Evolutionary conservation across 2,113 vertebrate genomes (phyloP).

Genomic region (Circaetus gallicus): DNA sequence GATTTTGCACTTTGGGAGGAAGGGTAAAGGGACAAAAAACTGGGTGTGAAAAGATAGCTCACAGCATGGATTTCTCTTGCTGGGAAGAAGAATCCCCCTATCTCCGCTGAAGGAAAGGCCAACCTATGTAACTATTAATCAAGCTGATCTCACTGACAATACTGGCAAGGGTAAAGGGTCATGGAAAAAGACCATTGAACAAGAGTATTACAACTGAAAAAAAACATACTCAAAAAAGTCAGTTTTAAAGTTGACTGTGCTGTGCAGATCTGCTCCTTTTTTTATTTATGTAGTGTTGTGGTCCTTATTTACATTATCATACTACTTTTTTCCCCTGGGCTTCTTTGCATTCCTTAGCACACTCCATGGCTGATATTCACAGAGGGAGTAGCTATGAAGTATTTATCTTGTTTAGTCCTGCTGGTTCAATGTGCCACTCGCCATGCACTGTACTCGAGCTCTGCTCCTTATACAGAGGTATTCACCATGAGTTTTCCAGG

Average conservation of each 20-base stretch:
- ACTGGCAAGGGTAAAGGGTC: neutral
- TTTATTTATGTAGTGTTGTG: neutral
- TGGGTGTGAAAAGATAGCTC: neutral
- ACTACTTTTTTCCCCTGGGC: neutral
- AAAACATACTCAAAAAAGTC: neutral
- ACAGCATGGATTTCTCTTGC: neutral
- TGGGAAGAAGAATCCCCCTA: neutral
- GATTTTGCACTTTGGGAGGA: neutral
- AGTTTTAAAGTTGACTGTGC: neutral
- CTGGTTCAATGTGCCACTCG: neutral
- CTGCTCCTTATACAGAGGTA: neutral
- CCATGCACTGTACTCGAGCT: neutral
- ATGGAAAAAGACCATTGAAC: neutral
- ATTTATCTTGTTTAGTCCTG: neutral
- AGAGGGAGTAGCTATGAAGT: neutral
- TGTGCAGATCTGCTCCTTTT: neutral
- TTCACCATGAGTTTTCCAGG: neutral
- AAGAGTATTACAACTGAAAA: neutral
- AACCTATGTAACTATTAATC: neutral
- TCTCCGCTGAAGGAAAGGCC: neutral
- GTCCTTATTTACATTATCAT: neutral
- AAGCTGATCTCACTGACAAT: neutral
- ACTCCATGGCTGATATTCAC: neutral
- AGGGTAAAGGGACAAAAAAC: neutral
- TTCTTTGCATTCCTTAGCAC: neutral